Percentiles rank a stretch among this genome's conserved stretches.
Conservation (phyloP, 2,113 vertebrate genomes). For the Natator depressus region DNA sequence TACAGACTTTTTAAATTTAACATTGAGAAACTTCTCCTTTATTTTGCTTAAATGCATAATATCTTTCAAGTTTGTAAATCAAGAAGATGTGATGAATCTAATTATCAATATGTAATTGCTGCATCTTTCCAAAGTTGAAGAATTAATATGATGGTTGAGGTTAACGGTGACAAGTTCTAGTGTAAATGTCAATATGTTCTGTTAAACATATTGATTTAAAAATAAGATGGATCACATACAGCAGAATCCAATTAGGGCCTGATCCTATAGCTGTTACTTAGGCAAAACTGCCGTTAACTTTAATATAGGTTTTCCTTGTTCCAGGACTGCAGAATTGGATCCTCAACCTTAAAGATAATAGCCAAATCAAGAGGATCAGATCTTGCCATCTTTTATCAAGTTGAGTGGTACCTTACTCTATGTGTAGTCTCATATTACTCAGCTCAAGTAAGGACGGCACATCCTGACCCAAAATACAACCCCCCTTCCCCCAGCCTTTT, state of each 20-base stretch:
- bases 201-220: constrained; percentile 13
- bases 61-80: constrained; percentile 28
- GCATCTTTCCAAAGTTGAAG: neutral
- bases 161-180: constrained; percentile 36
- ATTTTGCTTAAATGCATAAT: neutral
- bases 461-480: neutral
- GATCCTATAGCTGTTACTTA: neutral
- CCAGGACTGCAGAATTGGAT: neutral
- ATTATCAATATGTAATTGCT: constrained; percentile 16
- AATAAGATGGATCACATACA: neutral
- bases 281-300: neutral
- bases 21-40: constrained; percentile 2
- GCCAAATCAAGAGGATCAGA: neutral
- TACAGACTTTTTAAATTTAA: constrained; percentile 47
- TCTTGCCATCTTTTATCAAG: neutral
- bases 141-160: constrained; percentile 18
- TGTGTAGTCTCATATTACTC: neutral
- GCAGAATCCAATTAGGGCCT: neutral
- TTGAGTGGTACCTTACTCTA: neutral
- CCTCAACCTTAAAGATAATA: neutral
- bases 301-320: neutral
- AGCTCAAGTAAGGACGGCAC: neutral
- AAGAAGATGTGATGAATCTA: constrained; percentile 18
- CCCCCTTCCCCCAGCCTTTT: neutral
- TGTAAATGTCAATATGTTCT: neutral